These are phyloP conservation scores for Buphagus erythrorhynchus DNA, from an alignment of 2,797 vertebrate species.

Conservation along the genomic window DNA sequence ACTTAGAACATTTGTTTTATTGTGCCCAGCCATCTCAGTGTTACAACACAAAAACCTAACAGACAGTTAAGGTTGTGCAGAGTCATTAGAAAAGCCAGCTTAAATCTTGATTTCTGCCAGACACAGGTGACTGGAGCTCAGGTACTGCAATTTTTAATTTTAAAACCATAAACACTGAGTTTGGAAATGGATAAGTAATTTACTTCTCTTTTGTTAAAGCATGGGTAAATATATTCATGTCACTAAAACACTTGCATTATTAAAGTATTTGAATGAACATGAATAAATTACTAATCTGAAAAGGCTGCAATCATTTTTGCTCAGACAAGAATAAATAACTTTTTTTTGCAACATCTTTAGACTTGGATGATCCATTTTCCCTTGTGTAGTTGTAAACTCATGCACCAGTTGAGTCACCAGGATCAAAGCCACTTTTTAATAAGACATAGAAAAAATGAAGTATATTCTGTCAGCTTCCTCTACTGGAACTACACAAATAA, in stretches of 20 bases:
- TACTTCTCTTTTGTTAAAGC: not conserved
- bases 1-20: not conserved
- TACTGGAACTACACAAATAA: not conserved
- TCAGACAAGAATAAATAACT: not conserved
- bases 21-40: not conserved
- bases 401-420: not conserved
- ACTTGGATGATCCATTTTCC: not conserved
- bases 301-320: conserved; percentile 5
- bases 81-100: not conserved
- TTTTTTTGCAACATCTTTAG: not conserved
- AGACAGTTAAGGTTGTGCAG: not conserved
- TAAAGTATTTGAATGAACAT: conserved; percentile 7
- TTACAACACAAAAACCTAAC: not conserved
- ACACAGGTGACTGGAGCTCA: not conserved
- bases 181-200: not conserved
- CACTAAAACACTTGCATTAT: conserved; percentile 7
- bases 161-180: not conserved
- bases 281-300: not conserved
- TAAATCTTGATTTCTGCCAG: not conserved
- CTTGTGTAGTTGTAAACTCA: not conserved
- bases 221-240: not conserved
- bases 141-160: not conserved
- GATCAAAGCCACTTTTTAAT: not conserved
- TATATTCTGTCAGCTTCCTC: not conserved
- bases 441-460: not conserved